These are phyloP conservation scores for Euura saliciscinereae DNA, from an alignment of 1,140 invertebrate genomes.

Conservation along the genomic window DNA sequence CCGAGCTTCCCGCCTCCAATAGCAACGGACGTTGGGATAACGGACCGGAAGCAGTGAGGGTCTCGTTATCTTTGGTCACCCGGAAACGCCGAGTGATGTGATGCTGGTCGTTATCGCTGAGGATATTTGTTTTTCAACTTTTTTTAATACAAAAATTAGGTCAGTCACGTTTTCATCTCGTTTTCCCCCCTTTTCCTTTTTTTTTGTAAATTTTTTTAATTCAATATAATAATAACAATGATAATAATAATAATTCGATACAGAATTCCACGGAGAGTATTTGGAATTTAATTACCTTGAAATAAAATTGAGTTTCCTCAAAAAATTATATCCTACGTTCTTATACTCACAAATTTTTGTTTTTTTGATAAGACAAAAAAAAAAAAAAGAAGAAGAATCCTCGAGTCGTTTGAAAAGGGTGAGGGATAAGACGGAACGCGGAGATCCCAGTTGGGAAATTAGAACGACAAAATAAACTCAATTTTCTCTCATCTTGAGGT, in stretches of 20 bases:
- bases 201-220: background rate
- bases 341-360: too few relatives aligned
- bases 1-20: background rate
- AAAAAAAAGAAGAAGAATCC: too few relatives aligned
- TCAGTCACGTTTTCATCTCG: background rate
- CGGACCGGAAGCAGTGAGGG: background rate
- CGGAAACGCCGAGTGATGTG: background rate
- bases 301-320: too few relatives aligned
- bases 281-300: too few relatives aligned
- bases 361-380: background rate
- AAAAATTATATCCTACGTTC: too few relatives aligned
- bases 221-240: background rate
- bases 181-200: background rate
- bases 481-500: background rate
- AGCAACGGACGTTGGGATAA: background rate
- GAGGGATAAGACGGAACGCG: background rate
- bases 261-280: too few relatives aligned
- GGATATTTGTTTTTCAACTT: background rate
- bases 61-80: constrained; percentile 4
- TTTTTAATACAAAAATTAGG: too few relatives aligned
- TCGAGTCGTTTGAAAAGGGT: background rate
- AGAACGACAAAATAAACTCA: background rate
- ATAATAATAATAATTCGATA: background rate
- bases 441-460: background rate
- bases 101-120: background rate